Percentiles rank a stretch among this genome's conserved stretches.
phyloP scores from a whole-genome alignment of 2,113 vertebrate species.

The Perca flavescens region DNA sequence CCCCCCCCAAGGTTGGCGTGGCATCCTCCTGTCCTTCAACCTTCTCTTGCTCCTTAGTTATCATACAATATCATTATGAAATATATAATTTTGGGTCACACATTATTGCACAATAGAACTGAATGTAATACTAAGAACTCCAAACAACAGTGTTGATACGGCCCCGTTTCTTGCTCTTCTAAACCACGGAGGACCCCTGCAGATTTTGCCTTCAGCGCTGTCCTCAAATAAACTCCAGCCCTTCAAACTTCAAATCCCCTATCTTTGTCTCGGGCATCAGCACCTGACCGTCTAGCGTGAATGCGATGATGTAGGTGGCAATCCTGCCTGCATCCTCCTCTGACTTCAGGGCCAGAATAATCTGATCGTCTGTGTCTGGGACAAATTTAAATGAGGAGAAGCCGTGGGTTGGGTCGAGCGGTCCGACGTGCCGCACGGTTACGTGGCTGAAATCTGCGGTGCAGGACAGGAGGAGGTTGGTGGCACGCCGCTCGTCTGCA shows the following conservation, averaged over 20 bases:
- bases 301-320: slow-evolving; percentile 93
- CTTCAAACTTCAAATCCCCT: slow-evolving; percentile 92
- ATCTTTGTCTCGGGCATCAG: slow-evolving; percentile 94
- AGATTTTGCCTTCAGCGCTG: background rate
- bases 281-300: slow-evolving; percentile 90
- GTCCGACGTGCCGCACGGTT: slow-evolving; percentile 77
- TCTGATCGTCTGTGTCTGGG: slow-evolving; percentile 91
- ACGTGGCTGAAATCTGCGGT: slow-evolving; percentile 86
- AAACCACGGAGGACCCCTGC: background rate
- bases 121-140: slow-evolving; percentile 12
- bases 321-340: slow-evolving; percentile 90
- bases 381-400: slow-evolving; percentile 98
- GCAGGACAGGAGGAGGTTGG: slow-evolving; percentile 92
- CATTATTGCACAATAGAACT: slow-evolving; percentile 41
- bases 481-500: slow-evolving; percentile 88
- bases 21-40: background rate
- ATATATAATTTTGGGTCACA: slow-evolving; percentile 16
- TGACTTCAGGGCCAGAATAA: slow-evolving; percentile 93
- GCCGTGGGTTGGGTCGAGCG: slow-evolving; percentile 89
- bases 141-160: slow-evolving; percentile 1
- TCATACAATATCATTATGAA: background rate
- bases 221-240: slow-evolving; percentile 92
- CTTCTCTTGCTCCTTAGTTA: background rate
- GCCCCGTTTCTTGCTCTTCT: background rate
- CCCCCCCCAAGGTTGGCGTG: too few species aligned